A percentile compares a stretch with the other conserved stretches of the same genome.
These are phyloP conservation scores for Naso thynnoides DNA, from an alignment of 2,797 vertebrate species.

Conservation along the genomic window DNA sequence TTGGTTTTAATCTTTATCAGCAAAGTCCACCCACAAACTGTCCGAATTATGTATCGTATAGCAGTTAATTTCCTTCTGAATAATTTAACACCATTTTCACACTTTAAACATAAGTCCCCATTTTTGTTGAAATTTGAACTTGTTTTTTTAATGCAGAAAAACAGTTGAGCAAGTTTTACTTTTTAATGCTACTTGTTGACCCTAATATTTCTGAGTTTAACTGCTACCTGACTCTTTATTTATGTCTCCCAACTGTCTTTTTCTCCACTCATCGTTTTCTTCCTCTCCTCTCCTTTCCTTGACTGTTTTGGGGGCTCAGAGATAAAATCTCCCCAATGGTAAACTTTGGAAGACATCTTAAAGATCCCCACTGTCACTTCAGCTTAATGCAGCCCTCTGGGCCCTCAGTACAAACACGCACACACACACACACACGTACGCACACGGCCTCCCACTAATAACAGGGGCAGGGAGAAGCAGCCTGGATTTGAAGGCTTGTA, in stretches of 20 bases:
- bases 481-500: conserved; percentile 65
- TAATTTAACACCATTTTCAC: not conserved
- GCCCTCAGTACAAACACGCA: conserved; percentile 50
- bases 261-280: not conserved
- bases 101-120: not conserved
- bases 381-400: conserved; percentile 72
- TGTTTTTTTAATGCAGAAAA: not conserved
- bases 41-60: too few relatives aligned
- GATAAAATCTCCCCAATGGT: conserved; percentile 69
- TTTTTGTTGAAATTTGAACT: not conserved
- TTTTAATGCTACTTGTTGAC: not conserved
- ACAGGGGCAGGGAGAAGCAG: conserved; percentile 60
- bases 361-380: conserved; percentile 77
- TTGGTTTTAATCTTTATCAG: not conserved
- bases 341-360: conserved; percentile 76
- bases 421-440: conserved; percentile 29
- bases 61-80: not conserved
- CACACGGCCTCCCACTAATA: conserved; percentile 66
- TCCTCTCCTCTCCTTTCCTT: not conserved
- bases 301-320: conserved; percentile 29
- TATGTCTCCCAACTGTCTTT: not conserved
- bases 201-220: conserved; percentile 4
- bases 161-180: not conserved
- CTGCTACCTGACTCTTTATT: not conserved
- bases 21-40: not conserved